Evolutionary conservation across 1,140 invertebrate species (phyloP), one percentile per base, ranked within the genome.

Genomic region (Pseudomyrmex dendroicus): DNA sequence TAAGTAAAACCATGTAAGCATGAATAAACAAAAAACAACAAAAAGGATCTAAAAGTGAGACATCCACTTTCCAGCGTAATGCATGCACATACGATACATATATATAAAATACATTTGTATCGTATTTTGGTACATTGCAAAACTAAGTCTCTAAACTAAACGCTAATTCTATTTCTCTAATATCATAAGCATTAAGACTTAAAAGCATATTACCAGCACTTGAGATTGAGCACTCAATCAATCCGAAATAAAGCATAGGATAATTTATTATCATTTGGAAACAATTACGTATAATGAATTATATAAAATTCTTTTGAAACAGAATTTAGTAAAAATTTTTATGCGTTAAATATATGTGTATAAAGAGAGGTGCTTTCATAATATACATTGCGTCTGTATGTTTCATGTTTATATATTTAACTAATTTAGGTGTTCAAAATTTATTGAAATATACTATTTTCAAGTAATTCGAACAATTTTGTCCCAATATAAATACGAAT

Each of bases 161-260:
- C 61, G 70, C 83, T 86, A 83, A 76, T 83, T 83, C 85, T 88
- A 86, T 82, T 84, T 85, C 44, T 73, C 57, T 77, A 77, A 67
- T n/a, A 35, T 68, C 66, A 78, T 78, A 78, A 86, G 73, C 85
- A 84, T 73, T 82, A 80, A 83, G 64, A 86, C 67, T 84, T 89
- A 88, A 85, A 88, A 89, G 89, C 89, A 61, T 89, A 90, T 90
- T 90, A 90, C 89, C 89, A 88, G 85, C 87, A 88, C 56, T 35
- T 87, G 70, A 74, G 78, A 89, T 90, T 84, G 88, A 90, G 89
- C 85, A 90, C 86, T 89, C 88, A 89, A 87, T 88, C 84, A 89
- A 89, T 90, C 89, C 89, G 84, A 87, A 85, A 86, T 82, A 89
- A 89, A 88, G 89, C 87, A 89, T 74, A 87, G 73, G 85, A 89